Evolutionary conservation across 1,140 invertebrate genomes (phyloP), one percentile per base, ranked within the genome.

Genomic region (silkworm (Bombyx mori)): DNA sequence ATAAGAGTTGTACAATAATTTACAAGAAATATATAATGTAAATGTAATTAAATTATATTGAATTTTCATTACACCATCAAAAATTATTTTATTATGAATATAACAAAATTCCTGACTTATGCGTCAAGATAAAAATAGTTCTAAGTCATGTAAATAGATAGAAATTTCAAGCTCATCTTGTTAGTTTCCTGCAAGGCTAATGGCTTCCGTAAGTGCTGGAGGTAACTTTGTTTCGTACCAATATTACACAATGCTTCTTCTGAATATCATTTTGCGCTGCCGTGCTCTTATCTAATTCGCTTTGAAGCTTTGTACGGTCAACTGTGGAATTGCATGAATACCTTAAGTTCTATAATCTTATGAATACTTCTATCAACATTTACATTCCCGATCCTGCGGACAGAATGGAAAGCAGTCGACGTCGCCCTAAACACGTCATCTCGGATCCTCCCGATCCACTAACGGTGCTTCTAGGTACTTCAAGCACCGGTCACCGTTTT

Each of bases 161-260:
- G 3, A 49, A 49, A 53, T 58, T 57, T 50, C 62, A 35, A 57
- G 50, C 12, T 52, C 44, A 55, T 58, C 48, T 44, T 54, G 64
- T 60, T 58, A 65, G 62, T 57, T 60, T 48, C 47, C 51, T 53
- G 51, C 52, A 56, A 54, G 26, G 60, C 57, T 66, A 66, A 66
- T 66, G 57, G 64, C 60, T 48, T 43, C 61, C 55, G 60, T 62
- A 61, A 65, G 64, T 66, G 64, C 60, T 55, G 44, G 54, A 44
- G 54, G 50, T 63, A 66, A 63, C 52, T 63, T 60, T 54, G 61
- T 66, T 66, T 66, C 56, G 51, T 66, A 50, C 48, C 45, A 42
- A 56, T 53, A 49, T 49, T 18, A 49, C 26, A 5, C 48, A 49
- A 49, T 49, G 48, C 48, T 10, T n/a, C 9, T 18, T 10, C 12